Evolutionary conservation across 2,113 vertebrate genomes (phyloP).

Genomic region (Ameiurus melas): DNA sequence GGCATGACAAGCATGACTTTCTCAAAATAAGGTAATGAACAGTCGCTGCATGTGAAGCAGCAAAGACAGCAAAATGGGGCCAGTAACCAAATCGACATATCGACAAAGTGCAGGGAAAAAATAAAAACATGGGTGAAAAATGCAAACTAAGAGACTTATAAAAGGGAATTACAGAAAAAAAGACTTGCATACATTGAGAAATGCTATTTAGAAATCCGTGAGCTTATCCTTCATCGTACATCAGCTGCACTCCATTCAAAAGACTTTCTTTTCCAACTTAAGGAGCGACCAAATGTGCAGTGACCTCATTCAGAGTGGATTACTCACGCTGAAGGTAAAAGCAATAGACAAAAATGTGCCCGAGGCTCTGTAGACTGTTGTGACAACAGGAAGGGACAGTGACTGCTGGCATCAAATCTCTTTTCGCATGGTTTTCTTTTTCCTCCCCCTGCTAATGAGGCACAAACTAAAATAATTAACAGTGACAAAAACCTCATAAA

Average conservation of each 20-base stretch:
- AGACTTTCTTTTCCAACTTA: slow-evolving; percentile 33
- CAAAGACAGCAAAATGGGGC: background rate
- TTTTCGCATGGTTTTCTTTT: slow-evolving; percentile 52
- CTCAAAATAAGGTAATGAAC: slow-evolving; percentile 35
- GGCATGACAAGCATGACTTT: slow-evolving; percentile 14
- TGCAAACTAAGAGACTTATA: background rate
- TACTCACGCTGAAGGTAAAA: slow-evolving; percentile 61
- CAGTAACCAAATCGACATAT: background rate
- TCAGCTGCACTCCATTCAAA: slow-evolving; percentile 18
- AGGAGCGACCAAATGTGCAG: slow-evolving; percentile 55
- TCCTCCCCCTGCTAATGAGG: slow-evolving; percentile 30
- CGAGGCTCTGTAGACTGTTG: slow-evolving; percentile 56
- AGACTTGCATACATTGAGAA: background rate
- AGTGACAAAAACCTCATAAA: slow-evolving; percentile 67
- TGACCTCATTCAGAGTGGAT: slow-evolving; percentile 67
- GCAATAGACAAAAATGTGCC: slow-evolving; percentile 50
- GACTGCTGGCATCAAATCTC: slow-evolving; percentile 58
- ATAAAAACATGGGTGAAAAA: background rate
- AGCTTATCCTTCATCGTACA: background rate
- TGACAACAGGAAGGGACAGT: slow-evolving; percentile 46
- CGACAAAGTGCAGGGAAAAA: background rate
- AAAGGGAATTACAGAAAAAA: background rate
- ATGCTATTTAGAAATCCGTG: background rate
- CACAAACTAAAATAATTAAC: slow-evolving; percentile 66
- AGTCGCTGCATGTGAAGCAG: background rate